Base-by-base conservation (phyloP, 2,113 vertebrate genomes). In the Elachura formosa region DNA sequence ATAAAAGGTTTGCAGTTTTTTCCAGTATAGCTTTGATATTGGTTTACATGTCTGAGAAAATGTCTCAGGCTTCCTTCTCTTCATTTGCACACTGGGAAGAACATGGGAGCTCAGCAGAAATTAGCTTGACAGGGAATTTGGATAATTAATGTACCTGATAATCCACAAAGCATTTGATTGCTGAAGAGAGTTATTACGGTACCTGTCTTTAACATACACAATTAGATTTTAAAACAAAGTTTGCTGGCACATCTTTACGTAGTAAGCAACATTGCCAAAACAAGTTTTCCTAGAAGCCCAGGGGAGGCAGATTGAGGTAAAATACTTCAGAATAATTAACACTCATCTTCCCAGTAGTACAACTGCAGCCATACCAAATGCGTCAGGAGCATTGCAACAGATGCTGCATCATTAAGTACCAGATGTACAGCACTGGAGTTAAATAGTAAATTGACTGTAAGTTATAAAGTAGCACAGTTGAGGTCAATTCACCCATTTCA, bases 361-460 rank as follows among this genome's bases (percentile, higher is more conserved):
- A 84, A 61, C 56, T 26, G 1, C 74, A 85, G 83, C 43, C 40
- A 14, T 55, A 78, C 18, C 55, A 45, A 58, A 78, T 77, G 33
- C 76, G 62, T 33, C 48, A 24, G 36, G 36, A 91, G 29, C 48
- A 14, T 6, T 43, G 52, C 64, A 92, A 66, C 95, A 94, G 89
- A 86, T 96, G 94, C 92, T 85, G 56, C 36, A 9, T 64, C 90
- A 66, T 94, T 93, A 96, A 54, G 61, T 45, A 87, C 67, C 86
- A 96, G 77, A 71, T 94, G 92, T 46, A 87, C 55, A n/a, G 72
- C 67, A 31, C 34, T 49, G 5, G 34, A 76, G 29, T 89, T 76
- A 92, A 87, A 54, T 34, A 31, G 59, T 71, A 64, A 87, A 77
- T 34, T 87, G 33, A 64, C 48, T 28, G 46, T 36, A 79, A 77